Percentiles rank a stretch among this genome's conserved stretches.
phyloP scores from a whole-genome alignment of 2,113 vertebrate species.

The Oryzias melastigma region DNA sequence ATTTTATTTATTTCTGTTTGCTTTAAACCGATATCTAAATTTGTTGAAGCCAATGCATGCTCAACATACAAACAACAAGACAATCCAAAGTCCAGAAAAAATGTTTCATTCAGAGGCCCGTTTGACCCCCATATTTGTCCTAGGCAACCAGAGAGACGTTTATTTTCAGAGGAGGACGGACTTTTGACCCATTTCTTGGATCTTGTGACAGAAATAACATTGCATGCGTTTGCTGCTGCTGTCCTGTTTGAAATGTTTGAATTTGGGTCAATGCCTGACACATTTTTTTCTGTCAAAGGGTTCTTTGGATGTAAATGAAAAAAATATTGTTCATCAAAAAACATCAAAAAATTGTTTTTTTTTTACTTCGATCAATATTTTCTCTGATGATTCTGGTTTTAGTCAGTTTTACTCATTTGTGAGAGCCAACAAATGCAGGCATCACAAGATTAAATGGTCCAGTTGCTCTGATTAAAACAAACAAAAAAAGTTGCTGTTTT shows the following conservation, averaged over 20 bases:
- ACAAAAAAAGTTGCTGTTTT: background rate
- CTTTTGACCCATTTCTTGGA: constrained; percentile 37
- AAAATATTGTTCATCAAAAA: background rate
- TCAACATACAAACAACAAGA: background rate
- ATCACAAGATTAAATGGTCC: background rate
- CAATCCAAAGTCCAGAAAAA: background rate
- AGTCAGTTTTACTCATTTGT: background rate
- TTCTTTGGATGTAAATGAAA: too few species aligned
- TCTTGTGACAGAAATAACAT: constrained; percentile 49
- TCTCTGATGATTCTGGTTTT: background rate
- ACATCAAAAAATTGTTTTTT: background rate
- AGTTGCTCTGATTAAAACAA: too few species aligned
- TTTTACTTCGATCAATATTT: background rate
- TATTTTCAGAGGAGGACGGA: constrained; percentile 8
- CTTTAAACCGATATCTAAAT: too few species aligned
- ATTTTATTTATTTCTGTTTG: too few species aligned
- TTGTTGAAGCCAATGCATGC: background rate
- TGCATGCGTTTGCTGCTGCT: constrained; percentile 21
- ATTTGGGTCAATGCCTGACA: constrained; percentile 32
- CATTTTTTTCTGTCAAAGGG: background rate
- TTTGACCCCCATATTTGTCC: constrained; percentile 12
- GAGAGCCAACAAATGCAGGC: background rate
- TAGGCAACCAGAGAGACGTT: constrained; percentile 1
- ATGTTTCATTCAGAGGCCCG: background rate
- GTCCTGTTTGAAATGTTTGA: constrained; percentile 19